phyloP scores from a whole-genome alignment of 2,113 vertebrate genomes.

The Otus sunia region DNA sequence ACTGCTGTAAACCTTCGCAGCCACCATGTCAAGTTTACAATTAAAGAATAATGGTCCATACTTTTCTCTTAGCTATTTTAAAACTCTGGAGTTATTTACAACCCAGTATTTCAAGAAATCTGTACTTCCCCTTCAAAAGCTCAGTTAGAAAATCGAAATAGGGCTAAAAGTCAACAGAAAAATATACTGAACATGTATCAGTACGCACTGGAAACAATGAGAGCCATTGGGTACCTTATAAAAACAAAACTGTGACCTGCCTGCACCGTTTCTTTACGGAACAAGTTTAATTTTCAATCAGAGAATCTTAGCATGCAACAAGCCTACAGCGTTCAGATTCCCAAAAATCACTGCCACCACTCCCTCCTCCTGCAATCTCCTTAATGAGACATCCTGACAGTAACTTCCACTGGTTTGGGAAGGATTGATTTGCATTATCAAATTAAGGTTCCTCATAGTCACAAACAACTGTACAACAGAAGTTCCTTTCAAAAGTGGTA shows the following conservation, averaged over 20 bases:
- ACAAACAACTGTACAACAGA: not conserved
- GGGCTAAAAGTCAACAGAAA: not conserved
- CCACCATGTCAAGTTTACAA: not conserved
- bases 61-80: not conserved
- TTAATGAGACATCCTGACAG: not conserved
- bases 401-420: not conserved
- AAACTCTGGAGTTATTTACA: not conserved
- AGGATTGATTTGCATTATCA: not conserved
- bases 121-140: not conserved
- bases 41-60: not conserved
- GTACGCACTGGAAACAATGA: not conserved
- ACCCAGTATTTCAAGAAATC: not conserved
- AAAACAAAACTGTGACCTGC: not conserved
- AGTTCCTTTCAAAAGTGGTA: not conserved
- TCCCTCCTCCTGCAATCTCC: accelerated
- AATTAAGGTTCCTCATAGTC: not conserved
- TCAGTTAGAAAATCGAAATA: not conserved
- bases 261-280: not conserved
- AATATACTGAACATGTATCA: not conserved
- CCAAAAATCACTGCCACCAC: not conserved
- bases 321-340: not conserved
- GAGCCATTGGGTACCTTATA: not conserved
- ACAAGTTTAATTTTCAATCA: not conserved
- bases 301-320: not conserved
- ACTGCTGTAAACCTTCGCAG: not conserved